Evolutionary conservation across 1,140 invertebrate genomes (phyloP).

Genomic region (Caenorhabditis latens): DNA sequence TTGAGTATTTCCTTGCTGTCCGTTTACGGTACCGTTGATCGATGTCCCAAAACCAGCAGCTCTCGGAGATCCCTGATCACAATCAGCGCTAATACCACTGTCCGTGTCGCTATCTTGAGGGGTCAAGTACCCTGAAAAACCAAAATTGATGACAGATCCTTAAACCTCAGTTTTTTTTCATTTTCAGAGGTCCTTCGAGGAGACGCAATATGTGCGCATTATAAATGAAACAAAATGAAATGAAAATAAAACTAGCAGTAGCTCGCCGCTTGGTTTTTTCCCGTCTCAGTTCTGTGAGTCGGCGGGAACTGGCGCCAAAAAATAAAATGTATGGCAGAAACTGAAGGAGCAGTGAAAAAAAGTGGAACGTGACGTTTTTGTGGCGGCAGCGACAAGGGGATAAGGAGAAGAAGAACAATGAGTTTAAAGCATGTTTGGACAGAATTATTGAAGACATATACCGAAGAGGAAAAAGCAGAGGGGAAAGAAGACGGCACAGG

Average conservation of each 20-base stretch:
- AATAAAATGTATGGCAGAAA: slow-evolving; percentile 9
- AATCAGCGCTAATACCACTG: slow-evolving; percentile 63
- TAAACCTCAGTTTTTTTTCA: background rate
- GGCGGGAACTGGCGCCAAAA: background rate
- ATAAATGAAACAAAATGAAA: slow-evolving; percentile 43
- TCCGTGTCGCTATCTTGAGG: slow-evolving; percentile 62
- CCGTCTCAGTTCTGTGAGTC: background rate
- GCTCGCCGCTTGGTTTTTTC: background rate
- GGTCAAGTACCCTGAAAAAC: slow-evolving; percentile 38
- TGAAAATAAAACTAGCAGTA: background rate
- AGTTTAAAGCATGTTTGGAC: slow-evolving; percentile 55
- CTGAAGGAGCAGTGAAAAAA: background rate
- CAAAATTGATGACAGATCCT: too few relatives aligned
- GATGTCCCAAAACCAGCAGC: slow-evolving; percentile 21
- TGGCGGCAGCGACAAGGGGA: slow-evolving; percentile 50
- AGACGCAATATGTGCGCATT: slow-evolving; percentile 28
- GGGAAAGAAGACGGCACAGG: background rate
- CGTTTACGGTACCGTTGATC: background rate
- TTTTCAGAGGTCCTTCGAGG: background rate
- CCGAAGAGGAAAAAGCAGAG: slow-evolving; percentile 38
- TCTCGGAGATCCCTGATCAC: slow-evolving; percentile 58
- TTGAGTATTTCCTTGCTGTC: slow-evolving; percentile 16
- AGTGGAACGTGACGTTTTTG: slow-evolving; percentile 48
- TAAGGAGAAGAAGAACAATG: slow-evolving; percentile 51
- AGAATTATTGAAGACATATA: slow-evolving; percentile 55